A percentile compares a stretch with the other conserved stretches of the same genome.
Evolutionary conservation across 2,113 vertebrate species (phyloP).

Genomic region (Chaetodon auriga): DNA sequence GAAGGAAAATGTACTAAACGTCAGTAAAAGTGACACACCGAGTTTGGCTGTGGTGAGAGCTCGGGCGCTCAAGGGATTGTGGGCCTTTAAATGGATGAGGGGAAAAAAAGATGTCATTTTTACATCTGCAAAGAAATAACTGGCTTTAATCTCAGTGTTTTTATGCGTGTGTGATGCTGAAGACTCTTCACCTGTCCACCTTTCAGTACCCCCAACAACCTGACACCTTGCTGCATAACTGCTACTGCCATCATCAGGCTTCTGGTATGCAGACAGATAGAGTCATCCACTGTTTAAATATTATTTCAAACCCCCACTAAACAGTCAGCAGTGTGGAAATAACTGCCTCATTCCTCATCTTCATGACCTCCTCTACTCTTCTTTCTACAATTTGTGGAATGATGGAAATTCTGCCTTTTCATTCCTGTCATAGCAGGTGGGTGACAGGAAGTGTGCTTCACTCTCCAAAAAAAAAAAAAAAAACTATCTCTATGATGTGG

Average conservation of each 20-base stretch:
- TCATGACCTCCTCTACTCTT: slow-evolving; percentile 43
- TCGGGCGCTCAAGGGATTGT: slow-evolving; percentile 53
- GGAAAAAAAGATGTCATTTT: slow-evolving; percentile 51
- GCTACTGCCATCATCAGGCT: slow-evolving; percentile 29
- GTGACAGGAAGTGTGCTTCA: background rate
- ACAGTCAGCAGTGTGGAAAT: slow-evolving; percentile 40
- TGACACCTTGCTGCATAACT: background rate
- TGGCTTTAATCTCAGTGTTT: slow-evolving; percentile 34
- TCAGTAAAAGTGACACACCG: slow-evolving; percentile 41
- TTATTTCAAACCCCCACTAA: slow-evolving; percentile 42
- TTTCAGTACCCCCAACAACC: background rate
- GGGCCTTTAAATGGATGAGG: slow-evolving; percentile 29
- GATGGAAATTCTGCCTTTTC: slow-evolving; percentile 38
- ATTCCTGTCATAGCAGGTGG: slow-evolving; percentile 12
- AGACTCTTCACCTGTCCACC: slow-evolving; percentile 43
- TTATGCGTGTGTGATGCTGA: background rate
- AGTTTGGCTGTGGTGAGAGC: background rate
- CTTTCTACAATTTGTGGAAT: slow-evolving; percentile 28
- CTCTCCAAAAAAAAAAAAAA: slow-evolving; percentile 15
- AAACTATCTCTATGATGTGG: background rate
- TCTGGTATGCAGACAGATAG: slow-evolving; percentile 46
- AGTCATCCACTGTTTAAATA: slow-evolving; percentile 49
- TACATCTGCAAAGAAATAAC: slow-evolving; percentile 5
- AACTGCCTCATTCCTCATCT: slow-evolving; percentile 49
- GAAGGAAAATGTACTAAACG: slow-evolving; percentile 50